A percentile compares a stretch with the other conserved stretches of the same genome.
Evolutionary conservation across 2,797 vertebrate species (phyloP).

Genomic region (Chiroxiphia lanceolata): DNA sequence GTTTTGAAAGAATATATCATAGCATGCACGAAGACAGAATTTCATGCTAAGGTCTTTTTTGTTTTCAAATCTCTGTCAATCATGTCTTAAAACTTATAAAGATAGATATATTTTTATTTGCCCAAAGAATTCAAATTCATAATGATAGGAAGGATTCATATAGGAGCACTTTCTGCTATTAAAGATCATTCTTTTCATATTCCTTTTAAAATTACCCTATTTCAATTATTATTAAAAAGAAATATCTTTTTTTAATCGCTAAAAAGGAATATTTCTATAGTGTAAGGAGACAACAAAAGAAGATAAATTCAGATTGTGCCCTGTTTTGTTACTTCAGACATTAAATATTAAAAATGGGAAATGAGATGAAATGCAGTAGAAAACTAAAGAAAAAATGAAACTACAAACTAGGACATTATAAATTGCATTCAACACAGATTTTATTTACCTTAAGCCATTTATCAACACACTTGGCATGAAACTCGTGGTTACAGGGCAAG

Average conservation of each 20-base stretch:
- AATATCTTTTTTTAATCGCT: not conserved
- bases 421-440: not conserved
- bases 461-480: slow-evolving; percentile 96
- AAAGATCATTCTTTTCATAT: not conserved
- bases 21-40: not conserved
- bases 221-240: not conserved
- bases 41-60: not conserved
- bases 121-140: not conserved
- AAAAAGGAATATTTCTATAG: not conserved
- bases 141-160: not conserved
- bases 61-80: not conserved
- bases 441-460: slow-evolving; percentile 95
- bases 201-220: not conserved
- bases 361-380: not conserved
- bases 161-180: not conserved
- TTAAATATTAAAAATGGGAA: not conserved
- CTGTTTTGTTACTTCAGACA: not conserved
- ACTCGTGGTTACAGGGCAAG: slow-evolving; percentile 94
- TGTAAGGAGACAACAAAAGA: not conserved
- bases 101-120: not conserved
- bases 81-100: not conserved
- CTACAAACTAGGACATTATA: not conserved
- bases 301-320: not conserved
- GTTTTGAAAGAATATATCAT: not conserved
- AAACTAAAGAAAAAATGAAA: not conserved